Percentiles rank a stretch among this genome's conserved stretches.
Evolutionary conservation across 1,140 invertebrate species (phyloP).

Genomic region (Trachelipus rathkii): DNA sequence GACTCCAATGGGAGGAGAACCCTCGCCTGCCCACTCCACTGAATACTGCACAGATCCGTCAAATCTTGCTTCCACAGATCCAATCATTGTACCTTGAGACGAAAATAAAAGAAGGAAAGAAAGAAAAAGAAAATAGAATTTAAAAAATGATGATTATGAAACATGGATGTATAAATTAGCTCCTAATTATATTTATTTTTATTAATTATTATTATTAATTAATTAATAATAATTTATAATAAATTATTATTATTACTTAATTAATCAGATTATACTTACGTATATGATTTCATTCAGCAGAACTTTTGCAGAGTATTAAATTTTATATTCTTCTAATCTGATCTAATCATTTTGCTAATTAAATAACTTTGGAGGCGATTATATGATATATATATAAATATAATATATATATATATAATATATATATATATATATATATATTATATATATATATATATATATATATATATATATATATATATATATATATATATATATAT

Average conservation of each 20-base stretch:
- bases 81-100: constrained; percentile 33
- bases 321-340: no score
- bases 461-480: neutral
- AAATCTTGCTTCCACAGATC: constrained; percentile 38
- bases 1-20: constrained; percentile 81
- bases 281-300: no score
- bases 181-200: no score
- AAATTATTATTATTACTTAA: no score
- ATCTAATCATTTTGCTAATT: neutral
- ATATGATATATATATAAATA: no score
- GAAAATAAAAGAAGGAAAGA: neutral
- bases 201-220: no score
- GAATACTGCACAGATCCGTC: constrained; percentile 37
- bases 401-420: neutral
- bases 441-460: neutral
- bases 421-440: constrained; percentile 10
- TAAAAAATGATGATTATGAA: neutral
- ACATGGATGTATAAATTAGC: no score
- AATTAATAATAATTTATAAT: no score
- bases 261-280: no score
- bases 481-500: constrained; percentile 10
- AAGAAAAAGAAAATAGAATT: neutral
- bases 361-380: neutral
- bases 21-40: constrained; percentile 60
- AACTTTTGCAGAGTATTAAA: no score